A percentile compares a stretch with the other conserved stretches of the same genome.
These are phyloP conservation scores for Dryomyza anilis DNA, from an alignment of 2,888 invertebrate species.

Conservation along the genomic window DNA sequence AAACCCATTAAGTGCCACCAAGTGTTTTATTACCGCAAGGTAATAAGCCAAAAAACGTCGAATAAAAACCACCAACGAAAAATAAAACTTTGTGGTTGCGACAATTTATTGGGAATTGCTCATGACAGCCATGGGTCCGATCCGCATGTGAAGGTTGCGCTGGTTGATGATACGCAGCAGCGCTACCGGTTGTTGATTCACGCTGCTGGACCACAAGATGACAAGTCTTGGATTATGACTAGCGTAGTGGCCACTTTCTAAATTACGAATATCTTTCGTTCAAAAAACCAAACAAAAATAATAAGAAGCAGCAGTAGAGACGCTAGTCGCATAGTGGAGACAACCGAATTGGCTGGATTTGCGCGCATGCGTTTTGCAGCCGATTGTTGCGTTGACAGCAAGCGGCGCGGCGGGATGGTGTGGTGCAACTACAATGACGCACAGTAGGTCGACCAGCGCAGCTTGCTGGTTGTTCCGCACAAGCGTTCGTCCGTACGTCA, in stretches of 20 bases:
- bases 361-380: neutral
- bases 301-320: neutral
- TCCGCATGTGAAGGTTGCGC: neutral
- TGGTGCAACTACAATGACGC: no score
- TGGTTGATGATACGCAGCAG: neutral
- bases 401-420: no score
- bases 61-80: slow-evolving; percentile 1
- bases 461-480: neutral
- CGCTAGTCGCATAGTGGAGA: no score
- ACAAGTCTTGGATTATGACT: neutral
- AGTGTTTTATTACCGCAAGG: slow-evolving; percentile 6
- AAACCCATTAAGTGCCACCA: slow-evolving; percentile 15
- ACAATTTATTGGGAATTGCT: slow-evolving; percentile 18
- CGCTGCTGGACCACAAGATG: slow-evolving; percentile 10
- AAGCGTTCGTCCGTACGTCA: neutral
- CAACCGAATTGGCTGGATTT: neutral
- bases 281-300: neutral
- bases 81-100: slow-evolving; percentile 23
- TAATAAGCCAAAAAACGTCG: slow-evolving; percentile 12
- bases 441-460: slow-evolving; percentile 7
- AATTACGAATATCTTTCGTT: neutral
- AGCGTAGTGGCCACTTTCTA: slow-evolving; percentile 3
- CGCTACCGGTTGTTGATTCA: slow-evolving; percentile 24
- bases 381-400: slow-evolving; percentile 12
- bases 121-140: slow-evolving; percentile 6